Evolutionary conservation across 1,140 invertebrate genomes (phyloP).

Genomic region (Ptiloglossa arizonensis): DNA sequence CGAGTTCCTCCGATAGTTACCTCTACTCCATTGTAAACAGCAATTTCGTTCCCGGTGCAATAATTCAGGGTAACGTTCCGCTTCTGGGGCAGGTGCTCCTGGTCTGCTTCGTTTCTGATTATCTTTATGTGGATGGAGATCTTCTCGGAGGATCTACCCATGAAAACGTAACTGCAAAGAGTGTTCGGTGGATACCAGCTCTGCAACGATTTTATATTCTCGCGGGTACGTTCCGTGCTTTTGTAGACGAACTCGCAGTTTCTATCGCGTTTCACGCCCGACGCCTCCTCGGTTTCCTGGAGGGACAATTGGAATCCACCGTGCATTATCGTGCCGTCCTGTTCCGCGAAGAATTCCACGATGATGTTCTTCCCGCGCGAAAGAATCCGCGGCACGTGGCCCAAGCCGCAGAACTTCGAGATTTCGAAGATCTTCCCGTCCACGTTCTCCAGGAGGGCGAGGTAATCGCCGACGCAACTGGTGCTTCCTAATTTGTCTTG

Average conservation of each 20-base stretch:
- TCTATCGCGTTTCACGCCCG: conserved; percentile 38
- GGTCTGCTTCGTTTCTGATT: conserved; percentile 61
- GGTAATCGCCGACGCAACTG: conserved; percentile 72
- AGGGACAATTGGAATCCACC: conserved; percentile 74
- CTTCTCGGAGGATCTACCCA: conserved; percentile 67
- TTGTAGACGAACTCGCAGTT: conserved; percentile 71
- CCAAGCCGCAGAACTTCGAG: conserved; percentile 73
- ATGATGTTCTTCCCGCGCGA: conserved; percentile 72
- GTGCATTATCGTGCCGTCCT: conserved; percentile 75
- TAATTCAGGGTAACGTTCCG: conserved; percentile 68
- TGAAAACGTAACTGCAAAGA: conserved; percentile 72
- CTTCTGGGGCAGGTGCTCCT: conserved; percentile 46
- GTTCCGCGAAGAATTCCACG: conserved; percentile 71
- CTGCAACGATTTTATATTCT: conserved; percentile 66
- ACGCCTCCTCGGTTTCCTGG: conserved; percentile 67
- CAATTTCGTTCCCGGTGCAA: conserved; percentile 74
- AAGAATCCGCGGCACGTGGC: conserved; percentile 72
- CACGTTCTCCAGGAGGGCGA: conserved; percentile 71
- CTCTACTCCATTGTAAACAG: conserved; percentile 72
- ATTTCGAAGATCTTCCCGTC: conserved; percentile 72
- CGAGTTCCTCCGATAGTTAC: conserved; percentile 10
- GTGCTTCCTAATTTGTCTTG: conserved; percentile 54
- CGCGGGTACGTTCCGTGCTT: conserved; percentile 62
- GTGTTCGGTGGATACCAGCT: conserved; percentile 75
- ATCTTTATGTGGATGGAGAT: conserved; percentile 74